These are phyloP conservation scores for Chrysolina haemoptera DNA, from an alignment of 2,888 invertebrate genomes.

Conservation along the genomic window DNA sequence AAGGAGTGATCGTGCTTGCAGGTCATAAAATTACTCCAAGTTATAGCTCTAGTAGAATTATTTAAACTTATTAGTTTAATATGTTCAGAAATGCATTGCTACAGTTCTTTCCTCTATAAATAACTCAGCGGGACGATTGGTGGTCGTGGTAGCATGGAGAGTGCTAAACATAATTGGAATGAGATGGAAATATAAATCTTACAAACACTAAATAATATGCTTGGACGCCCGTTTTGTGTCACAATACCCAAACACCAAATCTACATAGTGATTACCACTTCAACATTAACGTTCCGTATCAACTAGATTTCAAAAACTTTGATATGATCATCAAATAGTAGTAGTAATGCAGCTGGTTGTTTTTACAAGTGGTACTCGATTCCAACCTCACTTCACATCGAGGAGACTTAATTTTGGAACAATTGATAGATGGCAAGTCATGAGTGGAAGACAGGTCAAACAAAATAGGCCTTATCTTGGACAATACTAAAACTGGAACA, in stretches of 20 bases:
- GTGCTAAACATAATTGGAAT: neutral
- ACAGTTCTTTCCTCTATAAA: conserved; percentile 32
- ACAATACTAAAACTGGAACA: no score
- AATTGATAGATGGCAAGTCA: no score
- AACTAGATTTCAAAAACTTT: no score
- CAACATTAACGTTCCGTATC: no score
- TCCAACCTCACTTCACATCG: no score
- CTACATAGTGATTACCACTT: no score
- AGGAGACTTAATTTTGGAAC: no score
- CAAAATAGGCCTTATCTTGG: no score
- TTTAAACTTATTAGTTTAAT: conserved; percentile 52
- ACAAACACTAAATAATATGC: neutral
- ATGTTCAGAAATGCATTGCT: conserved; percentile 33
- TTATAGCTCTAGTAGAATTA: conserved; percentile 43
- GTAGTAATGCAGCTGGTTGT: no score
- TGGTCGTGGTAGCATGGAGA: neutral
- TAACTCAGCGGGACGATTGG: conserved; percentile 35
- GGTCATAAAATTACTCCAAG: conserved; percentile 47
- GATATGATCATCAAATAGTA: no score
- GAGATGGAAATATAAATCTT: neutral
- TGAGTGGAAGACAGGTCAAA: no score
- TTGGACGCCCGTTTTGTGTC: neutral
- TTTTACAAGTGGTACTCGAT: no score
- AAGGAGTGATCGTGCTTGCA: conserved; percentile 50
- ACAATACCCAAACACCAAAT: neutral